phyloP scores from a whole-genome alignment of 2,888 invertebrate genomes.

The Bedellia somnulentella region DNA sequence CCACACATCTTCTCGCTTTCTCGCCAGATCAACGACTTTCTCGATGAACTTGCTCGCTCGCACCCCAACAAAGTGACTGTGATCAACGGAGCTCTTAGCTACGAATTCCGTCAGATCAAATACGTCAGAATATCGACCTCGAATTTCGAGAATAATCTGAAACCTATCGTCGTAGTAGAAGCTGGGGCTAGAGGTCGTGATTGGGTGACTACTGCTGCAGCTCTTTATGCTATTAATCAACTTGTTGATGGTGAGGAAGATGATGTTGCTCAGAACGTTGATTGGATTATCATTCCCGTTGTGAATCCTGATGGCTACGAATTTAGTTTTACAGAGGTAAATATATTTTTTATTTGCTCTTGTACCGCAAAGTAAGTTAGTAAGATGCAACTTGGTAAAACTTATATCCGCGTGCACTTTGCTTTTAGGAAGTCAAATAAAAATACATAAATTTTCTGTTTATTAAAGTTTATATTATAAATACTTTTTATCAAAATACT shows the following conservation, averaged over 20 bases:
- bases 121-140: slow-evolving; percentile 62
- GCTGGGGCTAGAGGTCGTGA: slow-evolving; percentile 69
- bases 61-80: slow-evolving; percentile 54
- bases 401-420: no score
- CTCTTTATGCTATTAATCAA: slow-evolving; percentile 68
- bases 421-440: no score
- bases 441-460: no score
- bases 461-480: no score
- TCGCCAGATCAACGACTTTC: slow-evolving; percentile 52
- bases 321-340: slow-evolving; percentile 57
- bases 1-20: not conserved
- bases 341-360: no score
- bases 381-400: no score
- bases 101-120: slow-evolving; percentile 62
- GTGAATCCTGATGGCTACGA: slow-evolving; percentile 78
- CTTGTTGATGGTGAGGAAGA: slow-evolving; percentile 55
- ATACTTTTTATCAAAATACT: no score
- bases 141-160: slow-evolving; percentile 34
- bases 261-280: slow-evolving; percentile 55
- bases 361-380: no score
- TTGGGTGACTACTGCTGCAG: slow-evolving; percentile 72
- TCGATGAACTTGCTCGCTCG: slow-evolving; percentile 32
- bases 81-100: slow-evolving; percentile 57
- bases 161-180: slow-evolving; percentile 64
- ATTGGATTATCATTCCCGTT: slow-evolving; percentile 69